These are phyloP conservation scores for Plecotus auritus DNA, from an alignment of 2,113 vertebrate genomes.

Conservation along the genomic window DNA sequence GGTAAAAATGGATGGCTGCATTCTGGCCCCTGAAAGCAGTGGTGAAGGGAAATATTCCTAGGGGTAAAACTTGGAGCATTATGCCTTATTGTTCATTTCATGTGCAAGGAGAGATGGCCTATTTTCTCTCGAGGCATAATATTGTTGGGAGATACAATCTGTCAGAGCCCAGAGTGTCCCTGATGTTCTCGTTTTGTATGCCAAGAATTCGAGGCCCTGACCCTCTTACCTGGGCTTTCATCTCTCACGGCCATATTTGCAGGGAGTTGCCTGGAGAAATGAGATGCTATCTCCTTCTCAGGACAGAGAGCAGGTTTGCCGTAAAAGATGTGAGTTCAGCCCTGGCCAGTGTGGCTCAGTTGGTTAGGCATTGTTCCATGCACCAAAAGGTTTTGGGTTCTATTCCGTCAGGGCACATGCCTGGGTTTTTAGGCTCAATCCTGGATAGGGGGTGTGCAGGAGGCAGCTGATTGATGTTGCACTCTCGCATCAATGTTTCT, in stretches of 20 bases:
- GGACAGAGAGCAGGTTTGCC: conserved; percentile 23
- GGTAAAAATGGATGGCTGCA: background rate
- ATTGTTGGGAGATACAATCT: background rate
- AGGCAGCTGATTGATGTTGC: too few species aligned
- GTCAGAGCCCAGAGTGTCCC: background rate
- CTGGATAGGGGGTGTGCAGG: too few species aligned
- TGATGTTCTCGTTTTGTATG: background rate
- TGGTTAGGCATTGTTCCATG: background rate
- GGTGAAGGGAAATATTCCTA: background rate
- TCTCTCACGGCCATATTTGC: background rate
- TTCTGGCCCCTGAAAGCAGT: background rate
- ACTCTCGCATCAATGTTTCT: too few species aligned
- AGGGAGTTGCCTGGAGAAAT: conserved; percentile 1
- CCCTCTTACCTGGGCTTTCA: background rate
- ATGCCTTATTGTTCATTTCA: background rate
- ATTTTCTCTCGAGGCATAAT: background rate
- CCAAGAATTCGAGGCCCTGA: background rate
- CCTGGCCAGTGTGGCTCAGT: background rate
- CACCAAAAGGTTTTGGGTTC: background rate
- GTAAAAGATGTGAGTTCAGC: background rate
- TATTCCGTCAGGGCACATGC: too few species aligned
- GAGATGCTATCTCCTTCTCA: background rate
- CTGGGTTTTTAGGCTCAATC: too few species aligned
- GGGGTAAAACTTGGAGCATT: background rate
- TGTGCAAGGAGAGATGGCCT: background rate